These are phyloP conservation scores for Mythimna albipuncta DNA, from an alignment of 2,888 invertebrate species.

Conservation along the genomic window DNA sequence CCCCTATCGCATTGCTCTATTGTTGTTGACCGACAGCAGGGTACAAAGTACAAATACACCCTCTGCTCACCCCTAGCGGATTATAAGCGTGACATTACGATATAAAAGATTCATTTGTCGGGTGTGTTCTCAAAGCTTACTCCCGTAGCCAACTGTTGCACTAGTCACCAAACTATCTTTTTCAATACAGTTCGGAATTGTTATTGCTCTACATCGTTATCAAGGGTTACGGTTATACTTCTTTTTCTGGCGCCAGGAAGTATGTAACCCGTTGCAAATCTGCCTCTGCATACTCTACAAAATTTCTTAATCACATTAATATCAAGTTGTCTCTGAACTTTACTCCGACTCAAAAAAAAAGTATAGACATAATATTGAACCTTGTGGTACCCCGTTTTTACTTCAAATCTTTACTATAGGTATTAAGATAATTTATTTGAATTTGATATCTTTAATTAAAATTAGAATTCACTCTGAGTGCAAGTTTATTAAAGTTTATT, in stretches of 20 bases:
- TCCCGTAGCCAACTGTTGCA: neutral
- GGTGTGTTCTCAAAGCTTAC: neutral
- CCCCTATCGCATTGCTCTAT: slow-evolving; percentile 8
- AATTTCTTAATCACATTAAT: neutral
- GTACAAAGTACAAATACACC: slow-evolving; percentile 4
- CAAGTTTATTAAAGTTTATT: too few species aligned
- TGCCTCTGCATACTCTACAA: too few species aligned
- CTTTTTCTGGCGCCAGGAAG: neutral
- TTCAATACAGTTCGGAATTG: neutral
- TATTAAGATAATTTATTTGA: neutral
- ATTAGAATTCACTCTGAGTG: neutral
- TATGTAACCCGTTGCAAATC: neutral
- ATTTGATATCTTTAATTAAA: neutral
- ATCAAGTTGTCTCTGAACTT: too few species aligned
- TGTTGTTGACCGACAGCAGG: slow-evolving; percentile 5
- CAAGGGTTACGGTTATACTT: neutral
- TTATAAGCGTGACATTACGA: slow-evolving; percentile 4
- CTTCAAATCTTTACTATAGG: neutral
- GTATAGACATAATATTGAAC: neutral
- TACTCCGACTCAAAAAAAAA: neutral
- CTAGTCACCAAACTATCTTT: neutral
- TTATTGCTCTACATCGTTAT: neutral
- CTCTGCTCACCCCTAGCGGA: slow-evolving; percentile 8
- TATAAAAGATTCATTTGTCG: neutral
- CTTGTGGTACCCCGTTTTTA: neutral